Conservation (phyloP, 2,888 invertebrate species). For the Conchocele bisecta region DNA sequence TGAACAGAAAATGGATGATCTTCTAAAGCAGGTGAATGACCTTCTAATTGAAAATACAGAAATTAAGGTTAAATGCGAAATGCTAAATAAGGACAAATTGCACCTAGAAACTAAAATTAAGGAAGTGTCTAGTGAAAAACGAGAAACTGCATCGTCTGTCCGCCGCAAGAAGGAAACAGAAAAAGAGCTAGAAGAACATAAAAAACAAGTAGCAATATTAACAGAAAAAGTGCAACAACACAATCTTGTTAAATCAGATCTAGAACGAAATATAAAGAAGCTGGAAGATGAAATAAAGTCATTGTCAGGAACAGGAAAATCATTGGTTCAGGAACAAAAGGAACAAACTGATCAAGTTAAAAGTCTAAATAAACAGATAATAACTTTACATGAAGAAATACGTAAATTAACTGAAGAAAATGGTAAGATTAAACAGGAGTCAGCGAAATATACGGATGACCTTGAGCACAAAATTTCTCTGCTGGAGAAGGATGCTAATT, state of each 20-base stretch:
- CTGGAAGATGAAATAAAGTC: conserved; percentile 48
- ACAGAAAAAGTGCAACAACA: conserved; percentile 46
- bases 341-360: conserved; percentile 46
- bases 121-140: conserved; percentile 37
- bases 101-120: conserved; percentile 34
- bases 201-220: conserved; percentile 39
- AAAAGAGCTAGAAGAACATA: conserved; percentile 44
- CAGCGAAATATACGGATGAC: conserved; percentile 31
- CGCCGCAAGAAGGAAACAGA: conserved; percentile 54
- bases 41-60: conserved; percentile 44
- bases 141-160: conserved; percentile 53
- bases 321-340: conserved; percentile 39
- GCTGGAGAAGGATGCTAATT: conserved; percentile 28
- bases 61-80: conserved; percentile 33
- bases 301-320: conserved; percentile 39
- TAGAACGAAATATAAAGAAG: conserved; percentile 44
- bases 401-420: conserved; percentile 49
- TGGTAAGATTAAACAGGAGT: conserved; percentile 34
- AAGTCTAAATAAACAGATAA: conserved; percentile 41
- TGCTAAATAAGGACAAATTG: conserved; percentile 47
- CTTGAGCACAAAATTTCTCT: conserved; percentile 36
- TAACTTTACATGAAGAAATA: conserved; percentile 43
- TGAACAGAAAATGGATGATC: conserved; percentile 43
- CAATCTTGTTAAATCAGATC: conserved; percentile 36
- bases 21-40: conserved; percentile 22